phyloP scores from a whole-genome alignment of 1,140 invertebrate species.

The Zeugodacus cucurbitae region DNA sequence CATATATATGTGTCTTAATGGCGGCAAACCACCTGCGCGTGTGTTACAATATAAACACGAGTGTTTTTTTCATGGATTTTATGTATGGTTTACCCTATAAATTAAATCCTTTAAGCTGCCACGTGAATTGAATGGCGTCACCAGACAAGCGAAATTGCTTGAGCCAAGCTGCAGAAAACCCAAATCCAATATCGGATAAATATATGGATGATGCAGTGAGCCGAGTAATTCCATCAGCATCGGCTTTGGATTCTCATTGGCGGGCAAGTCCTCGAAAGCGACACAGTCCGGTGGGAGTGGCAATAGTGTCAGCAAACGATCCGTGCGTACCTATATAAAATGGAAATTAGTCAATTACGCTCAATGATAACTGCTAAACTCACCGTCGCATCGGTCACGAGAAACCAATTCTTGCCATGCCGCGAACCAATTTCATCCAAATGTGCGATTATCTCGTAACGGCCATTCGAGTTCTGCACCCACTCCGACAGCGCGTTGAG shows the following conservation, averaged over 20 bases:
- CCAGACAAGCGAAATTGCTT: slow-evolving; percentile 74
- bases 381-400: slow-evolving; percentile 76
- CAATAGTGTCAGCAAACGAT: slow-evolving; percentile 83
- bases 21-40: neutral
- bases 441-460: slow-evolving; percentile 81
- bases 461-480: slow-evolving; percentile 71
- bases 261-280: slow-evolving; percentile 67
- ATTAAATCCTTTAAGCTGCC: slow-evolving; percentile 91
- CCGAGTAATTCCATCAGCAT: slow-evolving; percentile 84
- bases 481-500: slow-evolving; percentile 72
- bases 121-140: slow-evolving; percentile 83
- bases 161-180: slow-evolving; percentile 72
- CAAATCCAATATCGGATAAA: slow-evolving; percentile 87
- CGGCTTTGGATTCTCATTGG: slow-evolving; percentile 66
- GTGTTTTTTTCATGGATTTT: neutral
- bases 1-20: neutral
- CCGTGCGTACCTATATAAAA: slow-evolving; percentile 69
- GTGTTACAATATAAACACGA: neutral
- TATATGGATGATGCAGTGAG: slow-evolving; percentile 89
- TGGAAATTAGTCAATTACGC: neutral
- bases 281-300: slow-evolving; percentile 72
- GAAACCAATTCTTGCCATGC: slow-evolving; percentile 89
- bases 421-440: slow-evolving; percentile 84
- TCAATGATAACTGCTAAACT: no score
- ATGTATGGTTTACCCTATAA: slow-evolving; percentile 74